Percentiles rank a stretch among this genome's conserved stretches.
Evolutionary conservation across 2,113 vertebrate species (phyloP).

Genomic region (Bubalus kerabau): DNA sequence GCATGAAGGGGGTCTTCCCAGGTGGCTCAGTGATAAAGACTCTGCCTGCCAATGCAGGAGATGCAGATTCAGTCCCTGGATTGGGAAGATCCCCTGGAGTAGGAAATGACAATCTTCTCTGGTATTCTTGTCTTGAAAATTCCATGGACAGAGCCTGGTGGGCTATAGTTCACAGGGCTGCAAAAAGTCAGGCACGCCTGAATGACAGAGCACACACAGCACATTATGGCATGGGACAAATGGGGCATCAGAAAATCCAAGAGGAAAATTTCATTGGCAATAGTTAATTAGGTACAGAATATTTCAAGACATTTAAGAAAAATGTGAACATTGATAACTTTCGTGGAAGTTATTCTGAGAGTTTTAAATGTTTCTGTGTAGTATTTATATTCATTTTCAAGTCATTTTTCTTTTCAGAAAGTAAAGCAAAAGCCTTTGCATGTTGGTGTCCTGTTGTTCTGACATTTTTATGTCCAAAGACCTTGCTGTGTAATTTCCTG

Average conservation of each 20-base stretch:
- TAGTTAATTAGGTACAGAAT: background rate
- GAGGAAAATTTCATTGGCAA: background rate
- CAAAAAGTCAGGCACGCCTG: background rate
- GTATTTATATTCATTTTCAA: conserved; percentile 12
- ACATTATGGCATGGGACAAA: background rate
- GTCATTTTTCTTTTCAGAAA: conserved; percentile 8
- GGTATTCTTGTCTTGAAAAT: background rate
- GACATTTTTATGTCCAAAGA: conserved; percentile 23
- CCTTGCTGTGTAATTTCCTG: background rate
- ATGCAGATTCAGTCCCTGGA: background rate
- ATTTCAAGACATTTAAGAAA: background rate
- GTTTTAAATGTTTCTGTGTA: background rate
- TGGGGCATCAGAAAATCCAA: background rate
- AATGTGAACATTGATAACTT: background rate
- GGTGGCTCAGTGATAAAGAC: background rate
- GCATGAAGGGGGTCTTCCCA: background rate
- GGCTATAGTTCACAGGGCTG: background rate
- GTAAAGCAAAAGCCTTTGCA: background rate
- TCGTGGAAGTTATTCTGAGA: background rate
- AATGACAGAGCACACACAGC: background rate
- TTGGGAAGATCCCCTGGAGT: background rate
- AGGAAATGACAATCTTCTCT: background rate
- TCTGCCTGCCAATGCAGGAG: background rate
- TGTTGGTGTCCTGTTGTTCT: conserved; percentile 20
- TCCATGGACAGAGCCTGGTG: background rate